Evolutionary conservation across 2,888 invertebrate species (phyloP).

Genomic region (Ditula angustiorana): DNA sequence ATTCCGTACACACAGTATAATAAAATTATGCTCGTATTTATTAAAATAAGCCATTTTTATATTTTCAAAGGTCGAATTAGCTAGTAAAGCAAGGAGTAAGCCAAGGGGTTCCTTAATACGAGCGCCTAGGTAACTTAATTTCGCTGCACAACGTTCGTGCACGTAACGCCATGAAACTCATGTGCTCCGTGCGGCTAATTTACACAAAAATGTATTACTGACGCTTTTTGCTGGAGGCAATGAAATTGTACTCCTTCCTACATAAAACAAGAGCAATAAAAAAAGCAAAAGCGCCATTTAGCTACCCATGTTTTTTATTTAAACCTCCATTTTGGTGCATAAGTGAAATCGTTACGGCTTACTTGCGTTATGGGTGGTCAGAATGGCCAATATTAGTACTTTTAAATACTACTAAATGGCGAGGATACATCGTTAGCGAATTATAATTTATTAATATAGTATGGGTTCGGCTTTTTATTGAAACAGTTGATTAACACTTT

Average conservation of each 20-base stretch:
- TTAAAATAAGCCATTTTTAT: no score
- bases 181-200: conserved; percentile 49
- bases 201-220: conserved; percentile 52
- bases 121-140: conserved; percentile 11
- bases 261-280: conserved; percentile 44
- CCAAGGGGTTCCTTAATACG: not conserved
- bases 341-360: not conserved
- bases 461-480: no score
- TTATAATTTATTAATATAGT: no score
- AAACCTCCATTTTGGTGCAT: conserved; percentile 5
- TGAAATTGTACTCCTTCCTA: conserved; percentile 45
- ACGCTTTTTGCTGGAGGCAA: conserved; percentile 47
- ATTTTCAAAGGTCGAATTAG: not conserved
- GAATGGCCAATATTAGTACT: not conserved
- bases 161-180: conserved; percentile 19
- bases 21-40: no score
- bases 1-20: no score
- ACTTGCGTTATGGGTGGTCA: not conserved
- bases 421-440: not conserved
- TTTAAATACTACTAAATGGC: not conserved
- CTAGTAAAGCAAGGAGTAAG: not conserved
- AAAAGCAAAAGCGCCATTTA: conserved; percentile 38
- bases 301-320: conserved; percentile 14
- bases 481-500: no score
- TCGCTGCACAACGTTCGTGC: conserved; percentile 7